These are phyloP conservation scores for Eurytoma californica DNA, from an alignment of 2,888 invertebrate genomes.

Conservation along the genomic window DNA sequence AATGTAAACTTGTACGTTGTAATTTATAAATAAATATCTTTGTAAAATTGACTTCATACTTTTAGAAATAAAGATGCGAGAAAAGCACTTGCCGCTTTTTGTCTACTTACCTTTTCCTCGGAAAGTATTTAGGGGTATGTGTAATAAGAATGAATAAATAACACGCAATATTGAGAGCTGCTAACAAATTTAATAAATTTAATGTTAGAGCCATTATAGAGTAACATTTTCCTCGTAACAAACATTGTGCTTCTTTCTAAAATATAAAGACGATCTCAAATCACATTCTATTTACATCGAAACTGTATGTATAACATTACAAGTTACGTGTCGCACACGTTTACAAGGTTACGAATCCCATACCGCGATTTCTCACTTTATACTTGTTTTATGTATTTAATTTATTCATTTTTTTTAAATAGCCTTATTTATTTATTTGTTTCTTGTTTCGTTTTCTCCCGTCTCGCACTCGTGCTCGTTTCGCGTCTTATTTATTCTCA, in stretches of 20 bases:
- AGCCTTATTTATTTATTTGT: conserved; percentile 6
- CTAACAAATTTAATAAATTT: conserved; percentile 58
- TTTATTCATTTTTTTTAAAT: conserved; percentile 7
- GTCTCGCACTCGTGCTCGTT: conserved; percentile 14
- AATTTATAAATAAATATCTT: conserved; percentile 40
- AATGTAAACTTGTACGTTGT: conserved; percentile 11
- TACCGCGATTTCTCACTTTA: conserved; percentile 46
- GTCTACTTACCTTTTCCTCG: not conserved
- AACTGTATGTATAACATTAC: conserved; percentile 56
- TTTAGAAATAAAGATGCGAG: conserved; percentile 32
- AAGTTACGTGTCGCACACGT: conserved; percentile 53
- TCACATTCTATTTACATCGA: conserved; percentile 57
- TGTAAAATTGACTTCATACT: conserved; percentile 36
- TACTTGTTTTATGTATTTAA: conserved; percentile 18
- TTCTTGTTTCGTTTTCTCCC: conserved; percentile 17
- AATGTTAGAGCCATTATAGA: conserved; percentile 57
- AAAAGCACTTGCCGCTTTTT: not conserved
- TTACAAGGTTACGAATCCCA: conserved; percentile 53
- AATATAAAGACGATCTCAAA: conserved; percentile 58
- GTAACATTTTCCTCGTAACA: conserved; percentile 57
- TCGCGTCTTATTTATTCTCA: conserved; percentile 10
- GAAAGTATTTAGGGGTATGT: too few species aligned
- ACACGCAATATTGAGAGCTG: conserved; percentile 44
- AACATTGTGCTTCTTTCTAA: conserved; percentile 58
- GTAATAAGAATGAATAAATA: conserved; percentile 11